A percentile compares a stretch with the other conserved stretches of the same genome.
phyloP scores from a whole-genome alignment of 2,888 invertebrate genomes.

The Conomelus anceps region DNA sequence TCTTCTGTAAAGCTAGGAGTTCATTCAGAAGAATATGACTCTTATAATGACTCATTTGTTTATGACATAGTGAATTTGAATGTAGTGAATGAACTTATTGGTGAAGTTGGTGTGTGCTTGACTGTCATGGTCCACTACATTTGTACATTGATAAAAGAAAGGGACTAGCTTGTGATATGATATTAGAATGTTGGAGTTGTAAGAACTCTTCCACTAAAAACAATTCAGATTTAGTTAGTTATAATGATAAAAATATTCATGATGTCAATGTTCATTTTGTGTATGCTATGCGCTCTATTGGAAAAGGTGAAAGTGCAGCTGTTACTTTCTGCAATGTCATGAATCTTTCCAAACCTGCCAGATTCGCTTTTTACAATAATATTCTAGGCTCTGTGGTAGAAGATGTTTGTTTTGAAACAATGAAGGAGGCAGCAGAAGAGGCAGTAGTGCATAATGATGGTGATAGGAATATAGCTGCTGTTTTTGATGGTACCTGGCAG shows the following conservation, averaged over 20 bases:
- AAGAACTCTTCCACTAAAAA: not conserved
- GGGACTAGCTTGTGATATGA: not conserved
- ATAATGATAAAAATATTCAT: no score
- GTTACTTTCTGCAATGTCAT: not conserved
- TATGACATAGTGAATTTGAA: not conserved
- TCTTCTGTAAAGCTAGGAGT: no score
- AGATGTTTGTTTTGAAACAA: conserved; percentile 5
- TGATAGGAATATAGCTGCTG: not conserved
- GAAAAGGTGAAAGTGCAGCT: not conserved
- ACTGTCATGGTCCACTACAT: not conserved
- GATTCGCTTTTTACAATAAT: not conserved
- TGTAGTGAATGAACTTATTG: not conserved
- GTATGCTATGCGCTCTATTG: not conserved
- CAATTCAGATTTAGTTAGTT: not conserved
- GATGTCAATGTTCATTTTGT: conserved; percentile 1
- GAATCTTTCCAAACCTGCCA: not conserved
- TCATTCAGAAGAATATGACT: no score
- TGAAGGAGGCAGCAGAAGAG: not conserved
- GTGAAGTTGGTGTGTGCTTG: not conserved
- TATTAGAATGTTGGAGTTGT: not conserved
- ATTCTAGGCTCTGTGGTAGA: not conserved
- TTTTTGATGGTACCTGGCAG: not conserved
- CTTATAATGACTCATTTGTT: not conserved
- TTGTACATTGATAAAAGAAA: conserved; percentile 2
- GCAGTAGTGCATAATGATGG: conserved; percentile 1